Evolutionary conservation across 2,888 invertebrate species (phyloP).

Genomic region (Exocentrus adspersus): DNA sequence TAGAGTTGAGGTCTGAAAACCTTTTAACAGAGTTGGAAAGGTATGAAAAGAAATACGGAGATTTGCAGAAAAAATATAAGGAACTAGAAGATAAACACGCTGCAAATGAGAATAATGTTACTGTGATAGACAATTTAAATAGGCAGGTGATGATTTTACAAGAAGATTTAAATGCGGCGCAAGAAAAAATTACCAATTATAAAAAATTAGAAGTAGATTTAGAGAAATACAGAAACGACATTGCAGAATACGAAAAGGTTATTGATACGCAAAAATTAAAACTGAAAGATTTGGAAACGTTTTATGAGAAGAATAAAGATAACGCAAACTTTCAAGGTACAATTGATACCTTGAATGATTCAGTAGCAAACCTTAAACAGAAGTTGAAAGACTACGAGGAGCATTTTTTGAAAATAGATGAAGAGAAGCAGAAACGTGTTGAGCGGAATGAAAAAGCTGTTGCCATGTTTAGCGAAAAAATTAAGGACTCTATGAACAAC

Average conservation of each 20-base stretch:
- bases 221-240: conserved; percentile 28
- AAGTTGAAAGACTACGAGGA: conserved; percentile 38
- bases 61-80: conserved; percentile 33
- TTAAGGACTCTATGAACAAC: conserved; percentile 56
- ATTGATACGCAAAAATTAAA: conserved; percentile 38
- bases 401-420: conserved; percentile 28
- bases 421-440: conserved; percentile 29
- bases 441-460: conserved; percentile 18
- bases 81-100: conserved; percentile 16
- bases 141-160: conserved; percentile 31
- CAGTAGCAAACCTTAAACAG: conserved; percentile 35
- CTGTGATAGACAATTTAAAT: conserved; percentile 30
- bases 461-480: conserved; percentile 35
- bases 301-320: conserved; percentile 35
- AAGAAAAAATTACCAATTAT: conserved; percentile 31
- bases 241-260: conserved; percentile 33
- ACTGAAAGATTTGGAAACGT: conserved; percentile 40
- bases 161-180: conserved; percentile 21
- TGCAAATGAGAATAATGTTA: conserved; percentile 26
- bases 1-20: conserved; percentile 60
- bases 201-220: conserved; percentile 32
- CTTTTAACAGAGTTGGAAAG: conserved; percentile 48
- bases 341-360: conserved; percentile 35
- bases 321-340: conserved; percentile 26
- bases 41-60: conserved; percentile 37